phyloP scores from a whole-genome alignment of 2,113 vertebrate genomes.

The Sorex araneus region DNA sequence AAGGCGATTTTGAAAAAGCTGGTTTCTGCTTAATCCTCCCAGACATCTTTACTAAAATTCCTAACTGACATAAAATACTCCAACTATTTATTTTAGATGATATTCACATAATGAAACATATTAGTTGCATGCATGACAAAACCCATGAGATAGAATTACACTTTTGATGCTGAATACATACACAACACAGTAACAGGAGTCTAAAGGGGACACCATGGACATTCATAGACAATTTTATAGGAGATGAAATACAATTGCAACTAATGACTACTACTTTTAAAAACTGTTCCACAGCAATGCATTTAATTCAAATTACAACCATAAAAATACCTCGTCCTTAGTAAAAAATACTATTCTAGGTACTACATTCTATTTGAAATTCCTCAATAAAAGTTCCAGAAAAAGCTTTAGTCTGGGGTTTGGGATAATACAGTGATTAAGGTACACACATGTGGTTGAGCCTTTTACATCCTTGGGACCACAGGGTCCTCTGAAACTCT shows the following conservation, averaged over 20 bases:
- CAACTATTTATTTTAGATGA: constrained; percentile 14
- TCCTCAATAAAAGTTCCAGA: background rate
- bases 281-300: constrained; percentile 10
- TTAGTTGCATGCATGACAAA: background rate
- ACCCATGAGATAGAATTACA: background rate
- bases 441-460: too few relatives aligned
- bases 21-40: constrained; percentile 48
- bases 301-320: constrained; percentile 48
- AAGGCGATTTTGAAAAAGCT: constrained; percentile 67
- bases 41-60: constrained; percentile 65
- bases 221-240: constrained; percentile 25
- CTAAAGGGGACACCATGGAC: background rate
- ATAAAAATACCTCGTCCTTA: constrained; percentile 5
- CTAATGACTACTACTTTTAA: constrained; percentile 31
- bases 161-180: background rate
- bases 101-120: background rate
- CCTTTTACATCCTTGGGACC: too few relatives aligned
- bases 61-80: constrained; percentile 44
- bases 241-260: constrained; percentile 1
- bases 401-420: background rate
- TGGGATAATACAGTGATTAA: too few relatives aligned
- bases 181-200: background rate
- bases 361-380: constrained; percentile 38
- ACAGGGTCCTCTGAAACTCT: too few relatives aligned
- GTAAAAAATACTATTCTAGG: constrained; percentile 16